These are phyloP conservation scores for Ceratitis capitata DNA, from an alignment of 1,140 invertebrate genomes.

Conservation along the genomic window DNA sequence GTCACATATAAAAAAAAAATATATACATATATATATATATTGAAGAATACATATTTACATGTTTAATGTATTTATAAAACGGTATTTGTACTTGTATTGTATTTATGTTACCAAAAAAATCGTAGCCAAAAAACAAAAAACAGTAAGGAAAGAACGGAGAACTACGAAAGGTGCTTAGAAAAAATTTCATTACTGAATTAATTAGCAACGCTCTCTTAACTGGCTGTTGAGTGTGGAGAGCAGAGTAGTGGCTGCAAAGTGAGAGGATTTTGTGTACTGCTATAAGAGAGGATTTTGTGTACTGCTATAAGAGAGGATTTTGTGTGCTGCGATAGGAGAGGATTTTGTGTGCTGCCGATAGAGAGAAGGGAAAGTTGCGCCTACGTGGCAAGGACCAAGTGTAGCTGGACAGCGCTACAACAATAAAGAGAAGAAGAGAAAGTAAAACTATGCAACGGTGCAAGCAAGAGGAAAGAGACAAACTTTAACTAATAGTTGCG, in stretches of 20 bases:
- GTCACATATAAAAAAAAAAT: background rate
- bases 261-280: too few species aligned
- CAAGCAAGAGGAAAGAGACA: too few species aligned
- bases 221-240: background rate
- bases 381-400: too few species aligned
- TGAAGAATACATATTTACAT: background rate
- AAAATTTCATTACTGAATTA: background rate
- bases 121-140: background rate
- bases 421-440: background rate
- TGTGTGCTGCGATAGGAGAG: too few species aligned
- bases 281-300: too few species aligned
- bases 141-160: background rate
- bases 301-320: too few species aligned
- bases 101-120: background rate
- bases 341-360: too few species aligned
- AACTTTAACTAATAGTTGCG: background rate
- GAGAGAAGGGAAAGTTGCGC: too few species aligned
- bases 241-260: background rate
- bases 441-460: background rate
- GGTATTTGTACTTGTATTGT: background rate
- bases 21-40: background rate
- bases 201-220: background rate
- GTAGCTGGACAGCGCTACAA: background rate
- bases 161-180: background rate
- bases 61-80: background rate